Evolutionary conservation across 2,888 invertebrate species (phyloP), one percentile per base, ranked within the genome.

Genomic region (Cordylochernes scorpioides): DNA sequence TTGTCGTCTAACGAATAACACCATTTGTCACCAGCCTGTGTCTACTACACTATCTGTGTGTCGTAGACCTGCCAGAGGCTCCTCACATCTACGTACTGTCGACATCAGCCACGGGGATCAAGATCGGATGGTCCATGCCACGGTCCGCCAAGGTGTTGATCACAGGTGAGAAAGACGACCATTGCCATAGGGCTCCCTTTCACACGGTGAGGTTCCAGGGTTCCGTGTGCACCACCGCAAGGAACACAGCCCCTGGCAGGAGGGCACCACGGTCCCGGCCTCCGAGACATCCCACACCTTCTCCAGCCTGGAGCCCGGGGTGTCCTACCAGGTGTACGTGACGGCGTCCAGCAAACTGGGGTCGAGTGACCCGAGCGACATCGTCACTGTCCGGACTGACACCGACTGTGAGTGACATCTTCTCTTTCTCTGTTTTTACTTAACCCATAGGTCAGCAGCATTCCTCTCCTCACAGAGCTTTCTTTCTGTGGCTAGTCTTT

Each of bases 361-460:
- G 17, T 29, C 34, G 19, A 39, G 40, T 13, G 42, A 42, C 16
- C 40, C 42, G 15, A 40, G 40, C 19, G 39, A 42, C 10, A 28
- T 34, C 7, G 25, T 42, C 9, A 40, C 37, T 4, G 34, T 40
- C 15, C 33, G 36, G 18, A 42, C 42, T 3, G 40, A 40, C 28
- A 37, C 39, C 13, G 40, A 33, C 17, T 34, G 39, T 38, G 26
- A 31, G 30, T n/a, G n/a, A n/a, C n/a, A n/a, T n/a, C n/a, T n/a
- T n/a, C n/a, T 6, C 7, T 19, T 9, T 19, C n/a, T 19, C n/a
- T 8, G n/a, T n/a, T n/a, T n/a, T n/a, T n/a, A n/a, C n/a, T n/a
- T n/a, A n/a, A n/a, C n/a, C n/a, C n/a, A n/a, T n/a, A n/a, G n/a
- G n/a, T n/a, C n/a, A n/a, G n/a, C n/a, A n/a, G n/a, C n/a, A n/a